Evolutionary conservation across 2,797 vertebrate species (phyloP), one percentile per base, ranked within the genome.

Genomic region (Garrulus glandarius): DNA sequence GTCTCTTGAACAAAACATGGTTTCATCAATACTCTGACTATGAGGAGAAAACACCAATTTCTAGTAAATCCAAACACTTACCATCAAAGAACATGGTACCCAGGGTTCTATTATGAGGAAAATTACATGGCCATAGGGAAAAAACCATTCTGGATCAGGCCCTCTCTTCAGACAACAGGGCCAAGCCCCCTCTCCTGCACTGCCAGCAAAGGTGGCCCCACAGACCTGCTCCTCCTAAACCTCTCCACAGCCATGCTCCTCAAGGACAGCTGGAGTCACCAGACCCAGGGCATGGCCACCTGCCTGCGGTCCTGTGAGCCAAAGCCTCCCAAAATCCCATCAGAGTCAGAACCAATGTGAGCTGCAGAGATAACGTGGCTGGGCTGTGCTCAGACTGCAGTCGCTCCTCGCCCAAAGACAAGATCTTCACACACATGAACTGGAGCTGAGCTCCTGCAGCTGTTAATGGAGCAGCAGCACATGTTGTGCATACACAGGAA

Each of bases 341-440:
- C 56, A 15, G 29, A 46, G 50, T 11, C 43, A 56, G 60, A 67
- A 55, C 12, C 2, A 5, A 14, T 4, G 23, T 1, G 2, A 49
- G 37, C 59, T 29, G 2, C 29, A 34, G 37, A 1, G 1, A 3
- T 4, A 63, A 26, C 0, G 0, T 3, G 37, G 60, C 60, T 36
- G 44, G 19, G 68, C 81, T 70, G 36, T 6, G 1, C 41, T 15
- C 12, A 4, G n/a, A n/a, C 36, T 46, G 84, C 71, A 46, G 68
- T 2, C 13, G 0, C 34, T 69, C 24, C 87, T 65, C 17, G 30
- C 34, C 64, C 71, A 67, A 34, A 47, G 57, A 11, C 29, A 5
- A 55, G 27, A 43, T 32, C 78, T 53, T 16, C n/a, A 37, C 46
- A 20, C 53, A 24, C 29, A 34, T 2, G 23, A 52, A 47, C 22